phyloP scores from a whole-genome alignment of 2,797 vertebrate species.

The Myotis myotis region DNA sequence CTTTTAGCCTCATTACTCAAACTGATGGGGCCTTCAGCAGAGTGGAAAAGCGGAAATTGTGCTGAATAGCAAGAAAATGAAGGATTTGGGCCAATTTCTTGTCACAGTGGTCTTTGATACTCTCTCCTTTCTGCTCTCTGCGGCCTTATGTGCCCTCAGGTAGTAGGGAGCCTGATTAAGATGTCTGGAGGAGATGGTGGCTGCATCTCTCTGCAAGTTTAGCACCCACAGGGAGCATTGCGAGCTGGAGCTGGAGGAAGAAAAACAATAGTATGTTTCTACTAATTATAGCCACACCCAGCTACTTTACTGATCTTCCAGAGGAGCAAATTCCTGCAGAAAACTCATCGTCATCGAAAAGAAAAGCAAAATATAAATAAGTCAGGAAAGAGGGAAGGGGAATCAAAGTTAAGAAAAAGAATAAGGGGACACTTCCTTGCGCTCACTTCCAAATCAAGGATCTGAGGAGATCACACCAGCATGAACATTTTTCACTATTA shows the following conservation, averaged over 20 bases:
- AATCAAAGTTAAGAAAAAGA: not conserved
- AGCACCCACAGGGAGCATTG: accelerated
- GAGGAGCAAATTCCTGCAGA: not conserved
- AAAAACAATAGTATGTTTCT: not conserved
- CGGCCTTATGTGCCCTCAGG: not conserved
- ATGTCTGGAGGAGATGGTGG: not conserved
- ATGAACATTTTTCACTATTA: not conserved
- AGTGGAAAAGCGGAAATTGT: constrained; percentile 47
- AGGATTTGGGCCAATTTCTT: constrained; percentile 54
- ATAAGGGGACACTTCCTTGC: not conserved
- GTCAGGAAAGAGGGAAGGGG: not conserved
- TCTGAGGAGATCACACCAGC: not conserved
- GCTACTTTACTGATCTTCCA: not conserved
- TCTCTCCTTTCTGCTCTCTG: not conserved
- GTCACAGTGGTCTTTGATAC: constrained; percentile 15
- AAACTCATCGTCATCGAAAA: not conserved
- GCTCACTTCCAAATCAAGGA: not conserved
- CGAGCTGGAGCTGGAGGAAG: not conserved
- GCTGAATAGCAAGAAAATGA: constrained; percentile 58
- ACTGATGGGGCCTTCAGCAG: constrained; percentile 59
- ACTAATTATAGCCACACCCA: not conserved
- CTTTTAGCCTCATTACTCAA: constrained; percentile 69
- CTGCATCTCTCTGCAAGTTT: not conserved
- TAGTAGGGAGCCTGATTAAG: not conserved
- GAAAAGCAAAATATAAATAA: not conserved